phyloP scores from a whole-genome alignment of 2,888 invertebrate species.

The Peribatodes rhomboidaria region DNA sequence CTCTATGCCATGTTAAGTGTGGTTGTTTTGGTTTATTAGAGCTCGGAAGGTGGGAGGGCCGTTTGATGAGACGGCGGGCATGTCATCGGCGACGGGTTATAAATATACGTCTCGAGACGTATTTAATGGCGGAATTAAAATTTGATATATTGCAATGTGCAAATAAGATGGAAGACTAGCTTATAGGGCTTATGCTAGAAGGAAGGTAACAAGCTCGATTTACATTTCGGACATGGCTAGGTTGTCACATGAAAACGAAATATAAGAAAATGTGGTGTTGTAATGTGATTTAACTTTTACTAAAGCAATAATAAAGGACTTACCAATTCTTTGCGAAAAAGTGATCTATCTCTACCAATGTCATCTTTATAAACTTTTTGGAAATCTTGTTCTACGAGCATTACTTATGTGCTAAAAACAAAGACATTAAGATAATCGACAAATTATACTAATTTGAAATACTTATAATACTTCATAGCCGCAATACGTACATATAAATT shows the following conservation, averaged over 20 bases:
- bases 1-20: slow-evolving; percentile 54
- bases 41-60: slow-evolving; percentile 48
- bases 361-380: background rate
- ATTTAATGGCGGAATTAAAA: slow-evolving; percentile 53
- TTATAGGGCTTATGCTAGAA: background rate
- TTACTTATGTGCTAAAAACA: background rate
- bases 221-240: background rate
- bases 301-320: no score
- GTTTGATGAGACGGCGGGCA: slow-evolving; percentile 51
- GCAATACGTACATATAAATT: no score
- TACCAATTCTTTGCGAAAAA: no score
- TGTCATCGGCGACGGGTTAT: slow-evolving; percentile 54
- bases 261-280: background rate
- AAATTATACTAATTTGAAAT: no score
- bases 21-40: slow-evolving; percentile 51
- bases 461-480: no score
- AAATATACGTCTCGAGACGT: slow-evolving; percentile 49
- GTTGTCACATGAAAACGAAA: slow-evolving; percentile 5
- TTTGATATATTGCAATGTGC: slow-evolving; percentile 46
- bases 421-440: background rate
- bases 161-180: slow-evolving; percentile 42
- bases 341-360: background rate
- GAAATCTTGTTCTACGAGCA: background rate
- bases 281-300: no score
- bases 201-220: slow-evolving; percentile 13